Conservation (phyloP, 1,140 invertebrate species). For the Mizuhopecten yessoensis region DNA sequence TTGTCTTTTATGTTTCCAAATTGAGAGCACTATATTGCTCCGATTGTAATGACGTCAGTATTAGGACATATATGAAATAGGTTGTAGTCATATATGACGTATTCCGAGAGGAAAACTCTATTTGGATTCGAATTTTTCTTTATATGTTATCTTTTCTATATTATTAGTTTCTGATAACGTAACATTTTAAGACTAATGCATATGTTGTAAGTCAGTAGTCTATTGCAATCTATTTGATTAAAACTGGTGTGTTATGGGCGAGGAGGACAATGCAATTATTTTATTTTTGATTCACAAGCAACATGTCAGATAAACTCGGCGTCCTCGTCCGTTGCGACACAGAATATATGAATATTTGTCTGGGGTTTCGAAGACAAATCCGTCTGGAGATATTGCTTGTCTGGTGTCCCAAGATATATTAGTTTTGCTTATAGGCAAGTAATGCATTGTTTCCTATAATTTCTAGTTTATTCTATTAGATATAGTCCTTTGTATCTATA, state of each 20-base stretch:
- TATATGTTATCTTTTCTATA: no score
- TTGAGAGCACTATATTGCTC: no score
- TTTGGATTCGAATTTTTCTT: no score
- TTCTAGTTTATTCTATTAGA: neutral
- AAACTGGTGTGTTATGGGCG: neutral
- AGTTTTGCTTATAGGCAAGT: neutral
- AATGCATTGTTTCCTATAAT: neutral
- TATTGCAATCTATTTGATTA: no score
- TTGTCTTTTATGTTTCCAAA: no score
- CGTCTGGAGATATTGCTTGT: neutral
- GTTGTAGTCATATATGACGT: no score
- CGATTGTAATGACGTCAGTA: no score
- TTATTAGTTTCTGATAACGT: no score
- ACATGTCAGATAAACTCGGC: neutral
- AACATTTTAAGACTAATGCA: no score
- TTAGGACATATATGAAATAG: no score
- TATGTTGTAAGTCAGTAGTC: neutral
- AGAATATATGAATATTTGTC: slow-evolving; percentile 12
- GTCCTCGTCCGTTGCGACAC: neutral
- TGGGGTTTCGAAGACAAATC: neutral
- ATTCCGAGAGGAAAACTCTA: no score
- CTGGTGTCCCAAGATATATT: neutral
- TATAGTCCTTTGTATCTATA: neutral
- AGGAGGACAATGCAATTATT: neutral
- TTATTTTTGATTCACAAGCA: neutral